A percentile compares a stretch with the other conserved stretches of the same genome.
phyloP scores from a whole-genome alignment of 2,797 vertebrate species.

The Acrossocheilus wenchowensis region DNA sequence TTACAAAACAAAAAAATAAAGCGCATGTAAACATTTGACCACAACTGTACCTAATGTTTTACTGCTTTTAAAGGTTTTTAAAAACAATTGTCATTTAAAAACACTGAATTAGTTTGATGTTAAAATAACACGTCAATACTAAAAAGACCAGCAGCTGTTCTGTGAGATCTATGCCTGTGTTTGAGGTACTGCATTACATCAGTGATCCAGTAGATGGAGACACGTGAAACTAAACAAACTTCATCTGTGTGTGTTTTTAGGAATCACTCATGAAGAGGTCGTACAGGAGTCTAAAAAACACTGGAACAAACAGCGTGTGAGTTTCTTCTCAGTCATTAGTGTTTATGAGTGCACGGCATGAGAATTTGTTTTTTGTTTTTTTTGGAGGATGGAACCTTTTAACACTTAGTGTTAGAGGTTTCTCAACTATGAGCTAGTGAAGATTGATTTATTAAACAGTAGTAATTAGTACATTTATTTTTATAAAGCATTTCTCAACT shows the following conservation, averaged over 20 bases:
- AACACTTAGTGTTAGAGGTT: neutral
- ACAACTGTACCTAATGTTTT: no score
- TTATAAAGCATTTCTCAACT: neutral
- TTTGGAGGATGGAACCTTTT: neutral
- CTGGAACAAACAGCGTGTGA: constrained; percentile 68
- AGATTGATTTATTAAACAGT: neutral
- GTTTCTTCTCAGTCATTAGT: neutral
- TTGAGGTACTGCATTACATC: neutral
- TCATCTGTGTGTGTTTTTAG: constrained; percentile 70
- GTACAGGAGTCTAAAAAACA: constrained; percentile 88
- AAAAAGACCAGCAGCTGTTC: neutral
- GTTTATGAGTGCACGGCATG: neutral
- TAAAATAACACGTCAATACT: neutral
- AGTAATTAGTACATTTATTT: neutral
- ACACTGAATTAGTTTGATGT: neutral
- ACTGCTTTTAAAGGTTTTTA: no score
- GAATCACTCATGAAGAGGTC: constrained; percentile 88
- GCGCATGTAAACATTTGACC: no score
- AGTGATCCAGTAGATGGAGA: neutral
- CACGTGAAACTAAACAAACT: neutral
- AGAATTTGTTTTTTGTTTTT: no score
- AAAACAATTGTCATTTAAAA: neutral
- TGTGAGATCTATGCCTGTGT: neutral
- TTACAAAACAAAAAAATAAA: no score
- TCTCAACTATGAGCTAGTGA: no score